Evolutionary conservation across 2,797 vertebrate genomes (phyloP).

Genomic region (Manis javanica): DNA sequence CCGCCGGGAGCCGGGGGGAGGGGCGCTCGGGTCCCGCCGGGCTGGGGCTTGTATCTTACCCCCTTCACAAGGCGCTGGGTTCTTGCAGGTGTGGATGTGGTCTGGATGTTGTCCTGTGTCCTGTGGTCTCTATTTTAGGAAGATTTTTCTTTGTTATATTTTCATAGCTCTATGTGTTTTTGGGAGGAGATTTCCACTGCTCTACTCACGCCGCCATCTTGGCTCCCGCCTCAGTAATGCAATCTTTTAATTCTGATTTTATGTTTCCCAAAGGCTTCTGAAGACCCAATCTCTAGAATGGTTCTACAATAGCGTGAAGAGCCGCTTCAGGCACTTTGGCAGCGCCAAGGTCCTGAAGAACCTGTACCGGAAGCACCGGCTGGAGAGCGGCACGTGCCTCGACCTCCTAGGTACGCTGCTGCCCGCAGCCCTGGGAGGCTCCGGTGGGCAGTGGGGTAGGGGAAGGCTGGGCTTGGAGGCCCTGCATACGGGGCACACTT

Average conservation of each 20-base stretch:
- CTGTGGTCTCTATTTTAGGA: too few species aligned
- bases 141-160: too few species aligned
- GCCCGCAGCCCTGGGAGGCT: background rate
- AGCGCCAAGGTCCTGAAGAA: constrained; percentile 98
- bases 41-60: too few species aligned
- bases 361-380: constrained; percentile 94
- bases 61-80: too few species aligned
- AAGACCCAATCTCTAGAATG: constrained; percentile 96
- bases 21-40: too few species aligned
- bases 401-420: constrained; percentile 91
- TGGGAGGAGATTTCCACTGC: too few species aligned
- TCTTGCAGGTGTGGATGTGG: too few species aligned
- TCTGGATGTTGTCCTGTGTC: too few species aligned
- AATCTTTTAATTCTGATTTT: background rate
- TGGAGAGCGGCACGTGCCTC: constrained; percentile 91
- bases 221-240: background rate
- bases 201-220: too few species aligned
- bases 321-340: constrained; percentile 97
- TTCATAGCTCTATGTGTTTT: too few species aligned
- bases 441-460: background rate
- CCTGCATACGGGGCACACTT: background rate
- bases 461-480: background rate
- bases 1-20: too few species aligned
- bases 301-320: constrained; percentile 99
- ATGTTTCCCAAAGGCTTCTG: constrained; percentile 89